phyloP scores from a whole-genome alignment of 2,888 invertebrate genomes.

The Chloromyia formosa region DNA sequence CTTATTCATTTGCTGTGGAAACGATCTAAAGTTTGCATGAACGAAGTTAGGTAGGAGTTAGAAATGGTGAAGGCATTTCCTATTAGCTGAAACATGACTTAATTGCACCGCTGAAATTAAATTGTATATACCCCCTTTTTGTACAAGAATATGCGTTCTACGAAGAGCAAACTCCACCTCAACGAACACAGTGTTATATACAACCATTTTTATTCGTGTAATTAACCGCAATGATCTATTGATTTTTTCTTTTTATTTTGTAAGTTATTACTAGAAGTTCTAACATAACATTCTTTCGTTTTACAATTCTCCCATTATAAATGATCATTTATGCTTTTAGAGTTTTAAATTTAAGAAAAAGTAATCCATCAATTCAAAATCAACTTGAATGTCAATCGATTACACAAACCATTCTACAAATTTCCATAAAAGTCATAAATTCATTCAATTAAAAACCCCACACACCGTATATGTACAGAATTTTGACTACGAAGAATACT shows the following conservation, averaged over 20 bases:
- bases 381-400: neutral
- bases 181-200: constrained; percentile 16
- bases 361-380: neutral
- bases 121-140: neutral
- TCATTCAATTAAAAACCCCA: constrained; percentile 14
- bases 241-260: constrained; percentile 7
- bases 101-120: neutral
- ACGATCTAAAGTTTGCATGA: neutral
- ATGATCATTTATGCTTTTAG: neutral
- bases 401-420: too few relatives aligned
- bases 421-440: neutral
- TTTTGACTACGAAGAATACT: constrained; percentile 93
- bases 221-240: constrained; percentile 22
- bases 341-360: neutral
- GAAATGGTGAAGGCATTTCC: constrained; percentile 13
- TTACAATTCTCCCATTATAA: constrained; percentile 33
- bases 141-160: neutral
- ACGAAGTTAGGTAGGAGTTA: neutral
- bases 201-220: neutral
- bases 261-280: neutral
- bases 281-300: neutral
- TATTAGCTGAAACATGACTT: neutral
- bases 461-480: constrained; percentile 68
- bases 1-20: too few relatives aligned
- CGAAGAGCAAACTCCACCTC: neutral